Evolutionary conservation across 1,140 invertebrate genomes (phyloP).

Genomic region (Zaprionus tsacasi): DNA sequence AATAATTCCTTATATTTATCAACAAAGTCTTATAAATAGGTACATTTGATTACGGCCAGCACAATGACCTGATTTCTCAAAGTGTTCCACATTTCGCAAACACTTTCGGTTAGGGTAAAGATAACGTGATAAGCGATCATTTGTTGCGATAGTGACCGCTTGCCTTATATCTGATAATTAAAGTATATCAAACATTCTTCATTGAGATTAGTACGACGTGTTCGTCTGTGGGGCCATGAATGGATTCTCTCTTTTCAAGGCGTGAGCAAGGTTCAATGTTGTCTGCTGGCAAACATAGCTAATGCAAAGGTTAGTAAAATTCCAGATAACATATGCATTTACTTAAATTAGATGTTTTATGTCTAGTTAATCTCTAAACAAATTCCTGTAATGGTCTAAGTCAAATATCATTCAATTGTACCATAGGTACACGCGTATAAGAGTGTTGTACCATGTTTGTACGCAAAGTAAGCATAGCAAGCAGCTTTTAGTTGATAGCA

Average conservation of each 20-base stretch:
- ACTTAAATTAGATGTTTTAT: neutral
- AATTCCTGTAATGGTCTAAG: neutral
- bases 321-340: neutral
- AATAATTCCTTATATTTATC: neutral
- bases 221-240: neutral
- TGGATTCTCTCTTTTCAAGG: neutral
- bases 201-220: neutral
- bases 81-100: neutral
- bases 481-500: neutral
- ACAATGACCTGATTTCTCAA: neutral
- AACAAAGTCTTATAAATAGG: neutral
- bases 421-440: too few relatives aligned
- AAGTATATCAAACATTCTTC: neutral
- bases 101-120: neutral
- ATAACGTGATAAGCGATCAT: neutral
- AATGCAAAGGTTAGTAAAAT: constrained; percentile 8
- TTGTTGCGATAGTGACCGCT: neutral
- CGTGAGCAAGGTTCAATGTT: constrained; percentile 4
- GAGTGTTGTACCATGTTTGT: too few relatives aligned
- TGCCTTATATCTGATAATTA: neutral
- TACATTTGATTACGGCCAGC: neutral
- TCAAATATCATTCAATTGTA: too few relatives aligned
- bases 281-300: constrained; percentile 5
- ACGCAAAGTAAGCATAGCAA: neutral
- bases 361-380: neutral